Conservation (phyloP, 2,888 invertebrate species). For the Ectemnius lituratus region DNA sequence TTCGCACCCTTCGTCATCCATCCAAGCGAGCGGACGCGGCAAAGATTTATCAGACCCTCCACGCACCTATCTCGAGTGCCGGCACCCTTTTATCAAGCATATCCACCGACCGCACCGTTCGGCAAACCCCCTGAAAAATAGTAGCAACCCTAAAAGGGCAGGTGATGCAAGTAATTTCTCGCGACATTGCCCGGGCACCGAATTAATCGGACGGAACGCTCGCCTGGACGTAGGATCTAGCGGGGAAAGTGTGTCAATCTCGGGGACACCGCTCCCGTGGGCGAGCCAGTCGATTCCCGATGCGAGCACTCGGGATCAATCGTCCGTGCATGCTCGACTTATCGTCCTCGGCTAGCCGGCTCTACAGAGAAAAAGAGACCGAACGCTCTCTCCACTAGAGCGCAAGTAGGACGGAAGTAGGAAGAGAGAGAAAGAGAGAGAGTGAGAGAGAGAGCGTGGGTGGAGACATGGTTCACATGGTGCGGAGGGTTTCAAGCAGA, state of each 20-base stretch:
- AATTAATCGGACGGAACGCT: not conserved
- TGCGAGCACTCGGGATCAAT: not conserved
- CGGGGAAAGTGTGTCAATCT: not conserved
- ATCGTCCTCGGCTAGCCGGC: not conserved
- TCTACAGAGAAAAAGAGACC: not conserved
- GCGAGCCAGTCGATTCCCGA: not conserved
- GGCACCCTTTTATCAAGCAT: not conserved
- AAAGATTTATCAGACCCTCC: conserved; percentile 58
- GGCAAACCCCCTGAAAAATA: no score
- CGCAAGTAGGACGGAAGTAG: no score
- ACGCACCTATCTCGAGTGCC: conserved; percentile 48
- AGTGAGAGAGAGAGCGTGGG: not conserved
- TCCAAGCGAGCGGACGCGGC: conserved; percentile 13
- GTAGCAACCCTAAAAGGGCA: no score
- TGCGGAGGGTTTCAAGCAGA: not conserved
- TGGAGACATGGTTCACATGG: not conserved
- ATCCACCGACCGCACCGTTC: no score
- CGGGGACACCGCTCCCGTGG: not conserved
- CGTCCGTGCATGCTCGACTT: conserved; percentile 10
- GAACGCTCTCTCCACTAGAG: no score
- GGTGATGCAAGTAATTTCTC: not conserved
- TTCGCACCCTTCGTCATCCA: conserved; percentile 36
- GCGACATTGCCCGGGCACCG: conserved; percentile 4
- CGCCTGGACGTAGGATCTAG: not conserved
- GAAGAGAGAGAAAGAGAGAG: not conserved